phyloP scores from a whole-genome alignment of 2,113 vertebrate genomes.

The Rhodinocichla rosea region DNA sequence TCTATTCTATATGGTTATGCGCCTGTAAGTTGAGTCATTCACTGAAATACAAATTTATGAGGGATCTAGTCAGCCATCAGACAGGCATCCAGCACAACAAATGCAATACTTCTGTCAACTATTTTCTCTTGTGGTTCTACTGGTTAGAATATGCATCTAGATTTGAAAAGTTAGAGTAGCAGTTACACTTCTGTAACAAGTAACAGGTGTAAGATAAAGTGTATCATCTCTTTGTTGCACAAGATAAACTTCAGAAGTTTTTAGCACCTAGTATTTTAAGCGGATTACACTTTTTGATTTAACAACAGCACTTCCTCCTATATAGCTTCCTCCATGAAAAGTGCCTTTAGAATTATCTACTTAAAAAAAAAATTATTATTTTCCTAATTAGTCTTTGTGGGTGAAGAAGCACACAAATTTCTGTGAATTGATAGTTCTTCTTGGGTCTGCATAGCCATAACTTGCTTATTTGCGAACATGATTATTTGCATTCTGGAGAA shows the following conservation, averaged over 20 bases:
- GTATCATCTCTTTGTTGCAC: neutral
- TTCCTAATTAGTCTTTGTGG: neutral
- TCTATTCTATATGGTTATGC: neutral
- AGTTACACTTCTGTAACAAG: neutral
- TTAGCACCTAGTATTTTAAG: neutral
- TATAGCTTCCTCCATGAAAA: neutral
- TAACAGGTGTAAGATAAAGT: fast-evolving
- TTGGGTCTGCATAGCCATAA: neutral
- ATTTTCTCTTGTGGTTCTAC: neutral
- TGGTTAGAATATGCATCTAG: neutral
- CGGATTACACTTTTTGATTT: neutral
- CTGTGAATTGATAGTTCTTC: neutral
- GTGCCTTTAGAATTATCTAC: neutral
- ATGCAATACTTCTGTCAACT: neutral
- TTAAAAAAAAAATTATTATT: too few species aligned
- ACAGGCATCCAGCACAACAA: neutral
- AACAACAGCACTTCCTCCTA: neutral
- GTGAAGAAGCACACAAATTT: neutral
- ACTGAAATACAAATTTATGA: neutral
- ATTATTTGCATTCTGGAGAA: neutral
- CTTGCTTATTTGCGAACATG: neutral
- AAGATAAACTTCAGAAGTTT: neutral
- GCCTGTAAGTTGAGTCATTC: neutral
- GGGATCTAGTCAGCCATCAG: neutral
- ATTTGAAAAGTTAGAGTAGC: neutral